These are phyloP conservation scores for chimpanzee (Pan troglodytes) DNA, from an alignment of 2,113 vertebrate species.

Conservation along the genomic window NHGRI_mPanTro3-v2.1_pri NC_072404.2:103534001-103534500, in stretches of 20 bases:
- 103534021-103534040: no score
- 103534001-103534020: no score
- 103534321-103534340: background rate
- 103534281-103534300: background rate
- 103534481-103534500: constrained; percentile 61
- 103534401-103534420: constrained; percentile 61
- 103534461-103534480: constrained; percentile 44
- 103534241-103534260: background rate
- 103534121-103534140: background rate
- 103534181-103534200: background rate
- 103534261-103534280: background rate
- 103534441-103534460: constrained; percentile 65
- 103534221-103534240: background rate
- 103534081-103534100: constrained; percentile 8
- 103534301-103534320: background rate
- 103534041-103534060: no score
- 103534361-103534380: constrained; percentile 46
- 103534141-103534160: background rate
- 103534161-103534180: background rate
- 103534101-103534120: background rate
- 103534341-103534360: constrained; percentile 33
- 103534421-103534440: constrained; percentile 67
- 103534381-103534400: constrained; percentile 58
- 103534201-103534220: background rate
- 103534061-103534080: background rate